Conservation (phyloP, 2,888 invertebrate species). For the Heteromurus nitidus region DNA sequence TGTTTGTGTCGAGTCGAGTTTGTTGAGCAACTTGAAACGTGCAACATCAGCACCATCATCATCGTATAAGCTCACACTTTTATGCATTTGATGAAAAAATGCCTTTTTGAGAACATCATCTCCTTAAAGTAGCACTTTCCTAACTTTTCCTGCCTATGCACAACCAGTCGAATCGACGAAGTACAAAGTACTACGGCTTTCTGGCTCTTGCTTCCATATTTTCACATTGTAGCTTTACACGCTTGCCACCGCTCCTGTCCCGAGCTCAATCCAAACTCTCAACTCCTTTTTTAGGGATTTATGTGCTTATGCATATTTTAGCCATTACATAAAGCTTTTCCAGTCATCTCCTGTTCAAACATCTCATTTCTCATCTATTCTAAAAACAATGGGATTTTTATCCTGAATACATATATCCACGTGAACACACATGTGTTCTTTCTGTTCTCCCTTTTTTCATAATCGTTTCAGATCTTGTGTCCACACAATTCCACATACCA, state of each 20-base stretch:
- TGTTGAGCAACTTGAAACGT: no score
- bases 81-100: not conserved
- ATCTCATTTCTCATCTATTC: constrained; percentile 55
- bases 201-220: constrained; percentile 5
- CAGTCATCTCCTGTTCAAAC: constrained; percentile 49
- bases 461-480: constrained; percentile 3
- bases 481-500: no score
- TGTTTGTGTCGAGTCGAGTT: no score
- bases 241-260: no score
- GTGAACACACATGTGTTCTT: not conserved
- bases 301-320: constrained; percentile 67
- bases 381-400: constrained; percentile 50
- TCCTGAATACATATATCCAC: constrained; percentile 17
- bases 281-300: constrained; percentile 43
- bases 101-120: constrained; percentile 4
- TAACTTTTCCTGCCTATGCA: not conserved
- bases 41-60: not conserved
- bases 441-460: not conserved
- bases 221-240: no score
- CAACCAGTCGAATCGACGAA: not conserved
- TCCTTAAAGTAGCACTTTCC: constrained; percentile 10
- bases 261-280: constrained; percentile 20
- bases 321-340: constrained; percentile 60
- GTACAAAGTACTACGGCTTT: not conserved
- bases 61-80: not conserved